A percentile compares a stretch with the other conserved stretches of the same genome.
These are phyloP conservation scores for Actias luna DNA, from an alignment of 2,888 invertebrate species.

Conservation along the genomic window DNA sequence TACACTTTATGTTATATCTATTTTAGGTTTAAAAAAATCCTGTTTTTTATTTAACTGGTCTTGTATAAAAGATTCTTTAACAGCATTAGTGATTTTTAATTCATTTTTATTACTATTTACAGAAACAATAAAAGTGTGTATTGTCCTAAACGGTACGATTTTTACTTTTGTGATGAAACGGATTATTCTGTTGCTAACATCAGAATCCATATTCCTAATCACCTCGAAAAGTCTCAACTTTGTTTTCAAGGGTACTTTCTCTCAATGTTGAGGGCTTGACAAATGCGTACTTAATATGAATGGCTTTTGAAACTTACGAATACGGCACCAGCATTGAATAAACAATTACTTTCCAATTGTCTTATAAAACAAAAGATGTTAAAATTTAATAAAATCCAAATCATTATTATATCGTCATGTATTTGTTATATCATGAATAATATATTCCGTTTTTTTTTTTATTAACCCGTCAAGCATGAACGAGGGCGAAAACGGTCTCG, in stretches of 20 bases:
- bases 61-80: too few species aligned
- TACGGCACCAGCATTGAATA: background rate
- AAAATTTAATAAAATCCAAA: background rate
- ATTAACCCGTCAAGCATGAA: too few species aligned
- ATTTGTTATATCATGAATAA: too few species aligned
- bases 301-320: background rate
- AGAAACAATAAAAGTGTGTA: background rate
- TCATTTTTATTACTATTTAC: too few species aligned
- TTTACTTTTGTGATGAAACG: background rate
- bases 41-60: too few species aligned
- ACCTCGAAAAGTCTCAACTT: background rate
- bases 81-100: too few species aligned
- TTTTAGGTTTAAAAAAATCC: too few species aligned
- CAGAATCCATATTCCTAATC: background rate
- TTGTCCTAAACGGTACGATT: background rate
- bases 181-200: background rate
- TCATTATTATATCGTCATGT: too few species aligned
- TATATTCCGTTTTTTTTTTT: too few species aligned
- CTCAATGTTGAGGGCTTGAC: background rate
- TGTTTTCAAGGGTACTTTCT: background rate
- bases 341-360: background rate
- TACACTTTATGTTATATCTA: too few species aligned
- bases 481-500: too few species aligned
- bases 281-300: slow-evolving; percentile 8
- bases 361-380: background rate